Evolutionary conservation across 2,888 invertebrate genomes (phyloP), one percentile per base, ranked within the genome.

Genomic region (Coleophora deauratella): DNA sequence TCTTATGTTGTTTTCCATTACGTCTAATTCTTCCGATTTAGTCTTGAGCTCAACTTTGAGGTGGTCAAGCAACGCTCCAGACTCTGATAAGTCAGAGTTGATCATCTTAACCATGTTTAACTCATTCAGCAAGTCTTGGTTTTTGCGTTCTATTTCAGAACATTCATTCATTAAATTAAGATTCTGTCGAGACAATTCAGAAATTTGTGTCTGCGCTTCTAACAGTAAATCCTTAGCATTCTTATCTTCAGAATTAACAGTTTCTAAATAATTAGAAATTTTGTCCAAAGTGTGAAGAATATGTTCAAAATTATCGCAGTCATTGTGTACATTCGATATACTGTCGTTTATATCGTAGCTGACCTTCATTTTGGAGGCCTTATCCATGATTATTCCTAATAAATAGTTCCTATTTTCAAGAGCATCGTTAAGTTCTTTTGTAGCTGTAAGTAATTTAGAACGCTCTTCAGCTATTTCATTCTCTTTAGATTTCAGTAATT

Each of bases 11-110:
- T 33, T 42, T 57, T 74, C 58, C 52, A 79, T 67, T 6, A 15
- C 41, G 40, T 62, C 50, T 14, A 81, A 58, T 57, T 77, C 69
- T 32, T 47, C 44, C 10, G 54, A 45, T 55, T 80, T 82, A 1
- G 39, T 28, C 40, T 59, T 50, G 15, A 84, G 47, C 47, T 80
- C 71, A 15, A 46, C 37, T 43, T 66, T 55, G 13, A 80, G 50
- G 21, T 58, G 48, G 38, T 61, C 46, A 37, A 82, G 49, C 12
- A 72, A 43, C 33, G 55, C 43, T 44, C 61, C 55, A 44, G 62
- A 65, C 27, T 48, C 46, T 13, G 46, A 42, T 32, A 79, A 59
- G 50, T 70, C 56, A 41, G 46, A 31, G 41, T 54, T 55, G 11
- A 74, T 51, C n/a, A 45, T 48, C 34, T 58, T 48, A 12, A 63